phyloP scores from a whole-genome alignment of 2,888 invertebrate species.

The Tinea trinotella region DNA sequence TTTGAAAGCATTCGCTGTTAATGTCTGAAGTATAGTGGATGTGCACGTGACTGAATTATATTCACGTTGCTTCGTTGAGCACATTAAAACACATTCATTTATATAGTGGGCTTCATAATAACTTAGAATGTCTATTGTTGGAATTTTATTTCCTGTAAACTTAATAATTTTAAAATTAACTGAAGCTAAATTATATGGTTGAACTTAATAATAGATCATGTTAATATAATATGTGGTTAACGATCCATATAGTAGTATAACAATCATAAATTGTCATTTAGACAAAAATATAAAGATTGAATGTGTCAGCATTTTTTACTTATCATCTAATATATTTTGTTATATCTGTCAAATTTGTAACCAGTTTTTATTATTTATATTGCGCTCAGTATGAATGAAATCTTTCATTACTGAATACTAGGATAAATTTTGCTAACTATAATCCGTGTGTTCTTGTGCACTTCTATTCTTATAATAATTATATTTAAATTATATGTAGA shows the following conservation, averaged over 20 bases:
- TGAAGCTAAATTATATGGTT: not conserved
- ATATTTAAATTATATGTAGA: constrained; percentile 1
- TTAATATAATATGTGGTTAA: constrained; percentile 6
- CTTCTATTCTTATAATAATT: not conserved
- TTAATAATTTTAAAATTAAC: not conserved
- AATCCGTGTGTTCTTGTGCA: too few species aligned
- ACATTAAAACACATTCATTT: not conserved
- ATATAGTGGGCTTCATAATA: not conserved
- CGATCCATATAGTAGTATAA: not conserved
- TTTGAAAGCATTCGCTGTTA: not conserved
- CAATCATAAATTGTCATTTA: too few species aligned
- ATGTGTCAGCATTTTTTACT: too few species aligned
- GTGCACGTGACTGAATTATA: not conserved
- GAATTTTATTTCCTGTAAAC: constrained; percentile 2
- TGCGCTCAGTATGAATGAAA: too few species aligned
- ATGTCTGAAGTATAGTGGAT: not conserved
- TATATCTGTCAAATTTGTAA: too few species aligned
- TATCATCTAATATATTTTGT: too few species aligned
- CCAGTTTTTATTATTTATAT: too few species aligned
- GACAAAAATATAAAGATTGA: too few species aligned
- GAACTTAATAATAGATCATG: not conserved
- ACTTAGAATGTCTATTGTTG: constrained; percentile 9
- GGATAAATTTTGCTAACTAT: too few species aligned
- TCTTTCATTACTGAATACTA: too few species aligned
- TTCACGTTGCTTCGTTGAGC: not conserved